phyloP scores from a whole-genome alignment of 92 coral and sea anemone species.

The Micromussa lordhowensis region DNA sequence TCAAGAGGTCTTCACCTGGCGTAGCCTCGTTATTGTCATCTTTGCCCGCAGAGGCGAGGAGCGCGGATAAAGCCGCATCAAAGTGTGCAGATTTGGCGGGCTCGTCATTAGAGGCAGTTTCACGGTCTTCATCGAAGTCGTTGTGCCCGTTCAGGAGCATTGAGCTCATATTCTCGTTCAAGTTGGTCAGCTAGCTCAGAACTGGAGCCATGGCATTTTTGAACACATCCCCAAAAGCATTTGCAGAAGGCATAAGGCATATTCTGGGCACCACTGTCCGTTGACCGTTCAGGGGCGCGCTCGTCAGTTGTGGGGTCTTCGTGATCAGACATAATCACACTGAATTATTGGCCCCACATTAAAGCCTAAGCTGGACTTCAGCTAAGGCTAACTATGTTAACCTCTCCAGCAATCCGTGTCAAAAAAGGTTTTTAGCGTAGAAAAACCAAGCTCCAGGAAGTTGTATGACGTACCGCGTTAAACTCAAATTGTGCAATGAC shows the following conservation, averaged over 20 bases:
- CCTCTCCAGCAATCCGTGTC: conserved; percentile 22
- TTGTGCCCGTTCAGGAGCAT: background rate
- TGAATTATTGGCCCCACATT: conserved; percentile 6
- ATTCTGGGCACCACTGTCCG: conserved; percentile 2
- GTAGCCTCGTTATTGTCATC: background rate
- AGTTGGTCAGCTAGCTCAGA: conserved; percentile 7
- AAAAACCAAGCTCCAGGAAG: conserved; percentile 18
- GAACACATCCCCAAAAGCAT: background rate
- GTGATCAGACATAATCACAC: conserved; percentile 4
- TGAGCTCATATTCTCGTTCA: background rate
- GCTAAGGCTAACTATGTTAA: conserved; percentile 33
- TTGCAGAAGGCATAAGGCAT: conserved; percentile 7
- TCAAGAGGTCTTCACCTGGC: background rate
- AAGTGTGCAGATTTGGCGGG: background rate
- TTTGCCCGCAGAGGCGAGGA: conserved; percentile 12
- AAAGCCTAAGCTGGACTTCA: background rate
- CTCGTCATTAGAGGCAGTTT: background rate
- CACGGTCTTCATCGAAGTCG: conserved; percentile 10
- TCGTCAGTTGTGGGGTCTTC: conserved; percentile 27
- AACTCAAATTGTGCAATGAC: conserved; percentile 54
- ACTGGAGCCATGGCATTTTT: background rate
- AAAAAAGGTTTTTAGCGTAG: conserved; percentile 11
- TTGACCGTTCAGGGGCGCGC: conserved; percentile 9
- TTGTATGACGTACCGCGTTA: conserved; percentile 10
- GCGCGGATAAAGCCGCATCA: background rate